Evolutionary conservation across 2,113 vertebrate genomes (phyloP), one percentile per base, ranked within the genome.

Genomic region (Melanerpes formicivorus): DNA sequence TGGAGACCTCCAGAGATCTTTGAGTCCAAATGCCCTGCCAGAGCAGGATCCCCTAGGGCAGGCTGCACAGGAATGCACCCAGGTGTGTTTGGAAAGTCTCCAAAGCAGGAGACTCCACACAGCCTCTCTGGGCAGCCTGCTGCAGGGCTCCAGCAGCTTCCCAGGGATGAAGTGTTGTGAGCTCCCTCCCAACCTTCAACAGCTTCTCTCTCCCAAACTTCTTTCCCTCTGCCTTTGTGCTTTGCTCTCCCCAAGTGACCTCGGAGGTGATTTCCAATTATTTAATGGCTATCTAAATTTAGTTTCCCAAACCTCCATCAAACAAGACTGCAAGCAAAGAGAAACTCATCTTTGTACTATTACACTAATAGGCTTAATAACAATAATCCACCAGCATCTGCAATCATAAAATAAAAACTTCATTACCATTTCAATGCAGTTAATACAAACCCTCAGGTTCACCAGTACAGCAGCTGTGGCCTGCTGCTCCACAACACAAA

Each of bases 351-450:
- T 96, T 96, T 97, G 94, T 96, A 91, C 87, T 95, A 86, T 97
- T 97, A 94, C 75, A 95, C 95, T 97, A 97, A 97, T 97, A 97
- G 92, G 83, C 92, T 96, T 97, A 98, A 97, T 97, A 97, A 97
- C 84, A 98, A 98, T 96, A 97, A 97, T 98, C 93, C 84, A 88
- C 88, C 91, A 96, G 95, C 97, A 97, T 97, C 97, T 96, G 94
- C 95, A 97, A 96, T 97, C 95, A 95, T 97, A 97, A 98, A 97
- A 97, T 97, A 97, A 97, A 93, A 97, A 95, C 97, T 96, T 97
- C 91, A 97, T 98, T 98, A 98, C 95, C 96, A 97, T 97, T 95
- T 97, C 96, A 98, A 98, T 97, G 87, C 90, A 96, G 95, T 96
- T 92, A 93, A 97, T 95, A 93, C 94, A 96, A 97, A 96, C 95